phyloP scores from a whole-genome alignment of 2,113 vertebrate species.

The Ondatra zibethicus region DNA sequence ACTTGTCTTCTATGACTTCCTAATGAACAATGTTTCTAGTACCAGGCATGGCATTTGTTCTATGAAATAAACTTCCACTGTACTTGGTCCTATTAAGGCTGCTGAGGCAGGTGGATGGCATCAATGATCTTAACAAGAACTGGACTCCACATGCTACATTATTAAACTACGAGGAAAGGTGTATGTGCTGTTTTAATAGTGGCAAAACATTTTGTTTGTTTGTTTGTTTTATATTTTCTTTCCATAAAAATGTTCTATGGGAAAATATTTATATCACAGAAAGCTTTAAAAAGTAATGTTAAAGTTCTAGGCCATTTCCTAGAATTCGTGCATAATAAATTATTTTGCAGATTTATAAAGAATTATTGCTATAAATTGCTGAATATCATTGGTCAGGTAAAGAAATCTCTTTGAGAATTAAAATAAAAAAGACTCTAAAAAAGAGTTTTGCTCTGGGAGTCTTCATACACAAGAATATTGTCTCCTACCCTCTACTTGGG shows the following conservation, averaged over 20 bases:
- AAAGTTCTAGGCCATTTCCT: not conserved
- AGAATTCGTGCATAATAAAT: not conserved
- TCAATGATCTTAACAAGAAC: not conserved
- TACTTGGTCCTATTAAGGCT: not conserved
- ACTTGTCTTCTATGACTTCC: not conserved
- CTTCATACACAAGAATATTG: not conserved
- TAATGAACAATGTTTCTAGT: not conserved
- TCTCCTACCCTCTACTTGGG: not conserved
- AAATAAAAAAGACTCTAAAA: constrained; percentile 4
- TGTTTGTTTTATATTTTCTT: not conserved
- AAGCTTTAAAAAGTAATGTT: not conserved
- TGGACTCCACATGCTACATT: not conserved
- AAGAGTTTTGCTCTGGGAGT: not conserved
- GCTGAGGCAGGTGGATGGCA: too few species aligned
- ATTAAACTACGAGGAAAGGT: not conserved
- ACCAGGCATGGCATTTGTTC: too few species aligned
- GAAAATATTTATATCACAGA: not conserved
- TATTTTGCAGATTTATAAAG: not conserved
- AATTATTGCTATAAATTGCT: not conserved
- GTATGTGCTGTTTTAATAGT: not conserved
- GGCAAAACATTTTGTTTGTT: not conserved
- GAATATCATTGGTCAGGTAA: not conserved
- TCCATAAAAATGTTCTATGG: not conserved
- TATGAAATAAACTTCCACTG: not conserved
- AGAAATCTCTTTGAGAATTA: not conserved